A percentile compares a stretch with the other conserved stretches of the same genome.
phyloP scores from a whole-genome alignment of 2,888 invertebrate genomes.

The Oscheius onirici region DNA sequence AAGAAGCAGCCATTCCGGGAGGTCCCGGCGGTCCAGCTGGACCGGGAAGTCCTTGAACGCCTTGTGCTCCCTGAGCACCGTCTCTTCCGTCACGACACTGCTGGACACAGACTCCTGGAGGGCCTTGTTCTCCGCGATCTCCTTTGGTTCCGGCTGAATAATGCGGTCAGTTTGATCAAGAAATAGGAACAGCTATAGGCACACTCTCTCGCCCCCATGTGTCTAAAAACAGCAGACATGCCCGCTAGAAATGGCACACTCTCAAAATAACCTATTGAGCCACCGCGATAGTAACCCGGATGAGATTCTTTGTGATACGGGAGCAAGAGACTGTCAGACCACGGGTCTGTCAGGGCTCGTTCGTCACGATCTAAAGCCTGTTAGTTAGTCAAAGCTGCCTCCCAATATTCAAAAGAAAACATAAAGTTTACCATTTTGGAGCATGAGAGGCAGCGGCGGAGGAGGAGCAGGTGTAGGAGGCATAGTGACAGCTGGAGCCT shows the following conservation, averaged over 20 bases:
- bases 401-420: background rate
- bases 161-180: background rate
- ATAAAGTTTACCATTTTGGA: constrained; percentile 7
- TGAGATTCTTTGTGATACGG: constrained; percentile 5
- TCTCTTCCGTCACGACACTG: constrained; percentile 51
- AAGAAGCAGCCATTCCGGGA: constrained; percentile 40
- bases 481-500: constrained; percentile 11
- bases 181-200: background rate
- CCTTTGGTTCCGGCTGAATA: constrained; percentile 19
- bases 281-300: background rate
- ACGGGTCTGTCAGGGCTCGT: constrained; percentile 18
- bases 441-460: constrained; percentile 39
- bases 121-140: constrained; percentile 52
- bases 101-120: constrained; percentile 56
- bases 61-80: constrained; percentile 53
- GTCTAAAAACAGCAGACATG: background rate
- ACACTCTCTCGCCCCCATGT: background rate
- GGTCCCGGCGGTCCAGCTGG: constrained; percentile 52
- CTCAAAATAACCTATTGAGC: constrained; percentile 12
- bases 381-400: background rate
- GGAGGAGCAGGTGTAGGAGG: constrained; percentile 49
- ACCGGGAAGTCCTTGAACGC: constrained; percentile 54
- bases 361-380: constrained; percentile 20
- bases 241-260: constrained; percentile 11
- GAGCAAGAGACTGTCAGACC: constrained; percentile 27